Percentiles rank a stretch among this genome's conserved stretches.
Conservation (phyloP, 1,140 invertebrate species). For the Pachypeltis micranthus region DNA sequence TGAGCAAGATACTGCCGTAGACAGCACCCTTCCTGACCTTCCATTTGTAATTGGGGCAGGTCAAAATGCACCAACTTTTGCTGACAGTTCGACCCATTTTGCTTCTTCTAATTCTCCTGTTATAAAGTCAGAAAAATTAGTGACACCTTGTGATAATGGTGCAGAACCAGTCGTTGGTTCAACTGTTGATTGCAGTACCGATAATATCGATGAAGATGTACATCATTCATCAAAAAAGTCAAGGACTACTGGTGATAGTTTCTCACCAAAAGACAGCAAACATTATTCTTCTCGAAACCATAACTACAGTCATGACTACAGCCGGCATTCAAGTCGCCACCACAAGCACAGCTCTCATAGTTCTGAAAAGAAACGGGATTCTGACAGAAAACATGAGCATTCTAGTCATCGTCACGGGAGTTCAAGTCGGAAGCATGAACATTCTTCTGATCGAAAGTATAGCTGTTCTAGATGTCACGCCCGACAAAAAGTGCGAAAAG, state of each 20-base stretch:
- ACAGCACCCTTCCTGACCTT: constrained; percentile 3
- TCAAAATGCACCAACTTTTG: not conserved
- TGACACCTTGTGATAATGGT: not conserved
- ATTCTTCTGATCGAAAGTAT: constrained; percentile 17
- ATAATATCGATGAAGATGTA: not conserved
- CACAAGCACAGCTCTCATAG: not conserved
- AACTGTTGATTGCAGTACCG: not conserved
- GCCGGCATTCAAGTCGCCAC: not conserved
- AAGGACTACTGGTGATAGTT: not conserved
- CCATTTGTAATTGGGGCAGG: not conserved
- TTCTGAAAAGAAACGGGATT: not conserved
- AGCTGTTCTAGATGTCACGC: constrained; percentile 47
- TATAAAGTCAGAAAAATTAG: not conserved
- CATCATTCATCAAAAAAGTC: not conserved
- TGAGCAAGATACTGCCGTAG: not conserved
- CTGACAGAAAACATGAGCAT: not conserved
- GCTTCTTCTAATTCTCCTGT: not conserved
- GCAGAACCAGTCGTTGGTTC: not conserved
- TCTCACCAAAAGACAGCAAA: not conserved
- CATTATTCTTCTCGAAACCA: not conserved
- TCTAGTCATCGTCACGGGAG: too few relatives aligned
- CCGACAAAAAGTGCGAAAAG: constrained; percentile 46
- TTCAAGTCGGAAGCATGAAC: not conserved
- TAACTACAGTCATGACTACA: not conserved
- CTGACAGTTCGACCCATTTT: not conserved